phyloP scores from a whole-genome alignment of 2,113 vertebrate genomes.

The human (Homo sapiens) region DNA sequence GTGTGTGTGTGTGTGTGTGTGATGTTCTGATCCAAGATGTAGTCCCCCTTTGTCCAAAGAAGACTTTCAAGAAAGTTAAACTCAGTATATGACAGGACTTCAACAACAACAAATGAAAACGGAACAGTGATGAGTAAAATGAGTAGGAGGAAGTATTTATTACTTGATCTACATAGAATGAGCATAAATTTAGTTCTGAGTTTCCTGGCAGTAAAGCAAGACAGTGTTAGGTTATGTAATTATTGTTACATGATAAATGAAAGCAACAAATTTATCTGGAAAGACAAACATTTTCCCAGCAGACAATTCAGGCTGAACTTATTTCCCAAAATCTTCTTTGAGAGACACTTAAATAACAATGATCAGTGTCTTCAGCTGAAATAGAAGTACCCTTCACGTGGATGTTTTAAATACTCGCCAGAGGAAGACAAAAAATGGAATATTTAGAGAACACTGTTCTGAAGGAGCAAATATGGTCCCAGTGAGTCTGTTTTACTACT shows the following conservation, averaged over 20 bases:
- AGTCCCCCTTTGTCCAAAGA: not conserved
- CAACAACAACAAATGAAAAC: not conserved
- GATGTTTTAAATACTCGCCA: not conserved
- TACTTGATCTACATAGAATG: not conserved
- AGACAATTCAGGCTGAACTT: not conserved
- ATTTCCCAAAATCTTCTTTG: not conserved
- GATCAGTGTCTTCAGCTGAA: not conserved
- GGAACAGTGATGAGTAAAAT: not conserved
- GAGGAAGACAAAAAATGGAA: not conserved
- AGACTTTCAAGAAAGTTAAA: conserved; percentile 22
- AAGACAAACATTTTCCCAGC: not conserved
- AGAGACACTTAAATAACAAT: not conserved
- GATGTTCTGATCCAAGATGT: not conserved
- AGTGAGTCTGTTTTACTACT: not conserved
- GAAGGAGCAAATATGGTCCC: not conserved
- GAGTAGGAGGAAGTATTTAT: not conserved
- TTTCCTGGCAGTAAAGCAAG: not conserved
- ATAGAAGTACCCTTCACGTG: not conserved
- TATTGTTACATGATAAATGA: not conserved
- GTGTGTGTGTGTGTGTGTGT: not conserved
- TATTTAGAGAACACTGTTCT: not conserved
- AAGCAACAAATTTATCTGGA: not conserved
- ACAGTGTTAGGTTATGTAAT: not conserved
- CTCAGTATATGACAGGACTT: not conserved
- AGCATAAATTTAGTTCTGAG: not conserved